Percentiles rank a stretch among this genome's conserved stretches.
phyloP scores from a whole-genome alignment of 2,113 vertebrate genomes.

The Picathartes gymnocephalus region DNA sequence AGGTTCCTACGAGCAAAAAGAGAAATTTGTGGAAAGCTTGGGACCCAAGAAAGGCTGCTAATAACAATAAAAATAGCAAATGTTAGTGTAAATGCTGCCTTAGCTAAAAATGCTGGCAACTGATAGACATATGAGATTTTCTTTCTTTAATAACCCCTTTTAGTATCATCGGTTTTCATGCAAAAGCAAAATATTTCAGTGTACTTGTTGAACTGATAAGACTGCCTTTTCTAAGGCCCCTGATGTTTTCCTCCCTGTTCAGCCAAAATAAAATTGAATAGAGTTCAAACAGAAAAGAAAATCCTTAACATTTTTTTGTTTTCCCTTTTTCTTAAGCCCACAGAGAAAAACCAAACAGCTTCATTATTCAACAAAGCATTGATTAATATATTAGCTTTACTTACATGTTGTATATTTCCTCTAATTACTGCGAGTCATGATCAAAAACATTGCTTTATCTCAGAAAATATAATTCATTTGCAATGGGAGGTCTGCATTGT shows the following conservation, averaged over 20 bases:
- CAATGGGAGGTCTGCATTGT: background rate
- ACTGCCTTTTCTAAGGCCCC: background rate
- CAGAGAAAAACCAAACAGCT: background rate
- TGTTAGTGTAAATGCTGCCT: background rate
- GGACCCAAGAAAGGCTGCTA: background rate
- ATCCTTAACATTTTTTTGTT: background rate
- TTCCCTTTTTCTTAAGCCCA: background rate
- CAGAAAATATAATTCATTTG: background rate
- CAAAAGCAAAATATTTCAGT: background rate
- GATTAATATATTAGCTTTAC: background rate
- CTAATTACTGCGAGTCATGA: background rate
- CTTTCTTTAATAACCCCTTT: background rate
- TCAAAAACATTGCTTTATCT: background rate
- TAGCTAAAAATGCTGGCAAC: background rate
- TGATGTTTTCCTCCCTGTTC: background rate
- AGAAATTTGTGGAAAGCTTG: background rate
- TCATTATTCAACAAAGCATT: background rate
- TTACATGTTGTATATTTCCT: background rate
- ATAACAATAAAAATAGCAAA: background rate
- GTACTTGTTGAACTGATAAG: background rate
- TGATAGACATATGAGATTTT: background rate
- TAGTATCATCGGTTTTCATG: background rate
- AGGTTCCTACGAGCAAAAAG: background rate
- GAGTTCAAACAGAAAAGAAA: background rate
- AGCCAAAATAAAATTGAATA: background rate